Percentiles rank a stretch among this genome's conserved stretches.
phyloP scores from a whole-genome alignment of 2,113 vertebrate species.

The Columba livia region DNA sequence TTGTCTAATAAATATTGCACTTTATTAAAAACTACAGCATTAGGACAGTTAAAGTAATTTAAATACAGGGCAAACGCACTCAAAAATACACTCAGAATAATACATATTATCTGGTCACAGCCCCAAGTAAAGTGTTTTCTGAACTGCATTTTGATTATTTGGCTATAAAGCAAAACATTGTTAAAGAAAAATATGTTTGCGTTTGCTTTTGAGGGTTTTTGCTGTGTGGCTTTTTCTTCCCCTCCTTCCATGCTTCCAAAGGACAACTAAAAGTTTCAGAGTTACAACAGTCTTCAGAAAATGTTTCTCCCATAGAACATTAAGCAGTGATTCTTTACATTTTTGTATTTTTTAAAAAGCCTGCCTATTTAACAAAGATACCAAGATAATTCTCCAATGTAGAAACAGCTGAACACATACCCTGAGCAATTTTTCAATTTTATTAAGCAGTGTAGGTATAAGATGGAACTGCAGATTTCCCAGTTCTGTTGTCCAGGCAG shows the following conservation, averaged over 20 bases:
- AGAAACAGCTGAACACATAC: conserved; percentile 68
- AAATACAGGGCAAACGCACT: background rate
- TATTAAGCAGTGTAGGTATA: conserved; percentile 90
- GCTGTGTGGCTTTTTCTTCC: background rate
- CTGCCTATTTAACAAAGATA: background rate
- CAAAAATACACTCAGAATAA: background rate
- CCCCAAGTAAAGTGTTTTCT: background rate
- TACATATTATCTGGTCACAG: background rate
- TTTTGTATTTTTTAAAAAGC: background rate
- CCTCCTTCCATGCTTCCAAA: background rate
- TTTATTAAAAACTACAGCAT: background rate
- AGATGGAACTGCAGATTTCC: conserved; percentile 90
- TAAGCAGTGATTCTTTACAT: background rate
- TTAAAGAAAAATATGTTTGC: background rate
- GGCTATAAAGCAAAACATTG: background rate
- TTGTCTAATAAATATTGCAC: background rate
- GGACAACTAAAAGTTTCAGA: background rate
- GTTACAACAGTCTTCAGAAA: background rate
- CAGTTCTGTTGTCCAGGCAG: conserved; percentile 96
- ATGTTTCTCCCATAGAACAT: background rate
- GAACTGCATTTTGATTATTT: background rate
- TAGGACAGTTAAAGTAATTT: background rate
- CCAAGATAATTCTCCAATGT: background rate
- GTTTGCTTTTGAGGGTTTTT: background rate
- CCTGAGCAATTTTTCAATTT: conserved; percentile 94